Conservation (phyloP, 2,113 vertebrate species). For the Columba livia region DNA sequence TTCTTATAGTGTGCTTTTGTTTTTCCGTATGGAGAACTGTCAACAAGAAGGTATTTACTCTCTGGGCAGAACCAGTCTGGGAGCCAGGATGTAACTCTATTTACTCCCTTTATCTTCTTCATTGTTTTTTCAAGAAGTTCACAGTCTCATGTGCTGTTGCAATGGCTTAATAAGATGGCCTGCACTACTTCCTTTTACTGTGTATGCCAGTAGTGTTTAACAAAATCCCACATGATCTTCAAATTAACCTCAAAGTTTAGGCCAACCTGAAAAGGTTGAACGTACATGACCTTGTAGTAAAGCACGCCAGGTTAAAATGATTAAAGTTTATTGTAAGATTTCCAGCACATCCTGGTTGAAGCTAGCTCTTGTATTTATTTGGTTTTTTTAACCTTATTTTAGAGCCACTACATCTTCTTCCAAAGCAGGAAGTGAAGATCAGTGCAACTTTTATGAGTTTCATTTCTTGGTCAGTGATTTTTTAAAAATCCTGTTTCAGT, state of each 20-base stretch:
- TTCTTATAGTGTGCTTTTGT: not conserved
- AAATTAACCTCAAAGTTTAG: conserved; percentile 31
- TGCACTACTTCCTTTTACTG: conserved; percentile 24
- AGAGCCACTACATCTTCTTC: not conserved
- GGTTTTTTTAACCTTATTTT: not conserved
- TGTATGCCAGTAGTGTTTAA: not conserved
- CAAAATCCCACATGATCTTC: not conserved
- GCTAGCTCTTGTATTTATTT: not conserved
- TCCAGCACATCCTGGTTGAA: conserved; percentile 15
- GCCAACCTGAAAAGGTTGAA: not conserved
- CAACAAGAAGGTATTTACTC: conserved; percentile 38
- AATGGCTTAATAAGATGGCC: not conserved
- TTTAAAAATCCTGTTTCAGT: not conserved
- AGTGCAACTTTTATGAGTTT: not conserved
- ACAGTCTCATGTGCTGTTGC: not conserved
- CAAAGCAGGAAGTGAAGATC: not conserved
- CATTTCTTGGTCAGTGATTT: not conserved
- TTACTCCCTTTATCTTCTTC: conserved; percentile 16
- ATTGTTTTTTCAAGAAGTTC: conserved; percentile 12
- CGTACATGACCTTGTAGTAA: not conserved
- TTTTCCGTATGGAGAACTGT: not conserved
- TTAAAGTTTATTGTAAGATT: not conserved
- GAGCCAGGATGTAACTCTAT: not conserved
- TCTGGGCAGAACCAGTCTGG: conserved; percentile 24
- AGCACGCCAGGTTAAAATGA: not conserved